Evolutionary conservation across 1,140 invertebrate genomes (phyloP), one percentile per base, ranked within the genome.

Genomic region (Scaptomyza montana): DNA sequence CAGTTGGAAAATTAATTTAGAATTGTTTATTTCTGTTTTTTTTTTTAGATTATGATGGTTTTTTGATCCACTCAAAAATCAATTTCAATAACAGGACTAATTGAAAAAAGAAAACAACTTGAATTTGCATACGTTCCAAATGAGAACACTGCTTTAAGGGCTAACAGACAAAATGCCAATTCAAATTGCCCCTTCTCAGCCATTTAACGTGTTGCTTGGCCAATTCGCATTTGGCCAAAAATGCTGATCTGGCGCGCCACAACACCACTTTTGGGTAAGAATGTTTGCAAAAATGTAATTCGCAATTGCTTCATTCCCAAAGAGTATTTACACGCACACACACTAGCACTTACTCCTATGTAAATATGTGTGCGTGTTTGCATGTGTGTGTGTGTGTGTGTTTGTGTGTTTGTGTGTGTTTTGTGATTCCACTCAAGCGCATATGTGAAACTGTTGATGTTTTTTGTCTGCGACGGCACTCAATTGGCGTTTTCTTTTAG

Each of bases 401-500:
- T 16, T 0, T 16, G 16, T 16, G 16, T 16, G 0, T 16, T 0
- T 16, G 39, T 43, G 39, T 43, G 39, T 41, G 39, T 41, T n/a
- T n/a, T 43, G 56, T 46, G 55, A 47, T 30, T 60, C 43, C 30
- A n/a, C 4, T 72, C 57, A 46, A 73, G 63, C 61, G 64, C 66
- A 61, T 72, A 80, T 67, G 69, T 51, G 65, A 61, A 36, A 33
- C 47, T 70, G 72, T 60, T 60, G 43, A 16, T 69, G 45, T 54
- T 57, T 67, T 13, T 61, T 72, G 45, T 51, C 64, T 47, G 43
- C 54, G 19, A 33, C 54, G 46, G 36, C 60, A 66, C 81, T 65
- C 74, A 60, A 86, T 78, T 85, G 77, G 56, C 78, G 65, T 72
- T 78, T 76, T 87, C 71, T 87, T 78, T 76, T 70, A 56, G 75